These are phyloP conservation scores for Chironomus tentans DNA, from an alignment of 2,888 invertebrate genomes.

Conservation along the genomic window DNA sequence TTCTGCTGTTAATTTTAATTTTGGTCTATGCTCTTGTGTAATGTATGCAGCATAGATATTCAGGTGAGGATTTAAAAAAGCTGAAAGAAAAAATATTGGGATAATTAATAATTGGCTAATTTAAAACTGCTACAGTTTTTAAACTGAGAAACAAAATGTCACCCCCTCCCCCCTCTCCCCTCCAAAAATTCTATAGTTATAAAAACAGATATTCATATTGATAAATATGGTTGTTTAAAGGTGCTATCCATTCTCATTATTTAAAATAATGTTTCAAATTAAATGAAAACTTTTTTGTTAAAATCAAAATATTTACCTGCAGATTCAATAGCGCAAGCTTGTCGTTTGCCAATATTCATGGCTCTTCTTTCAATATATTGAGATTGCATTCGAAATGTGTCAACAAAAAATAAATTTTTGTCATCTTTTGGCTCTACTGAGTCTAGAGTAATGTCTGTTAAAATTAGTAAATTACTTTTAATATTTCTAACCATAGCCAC, in stretches of 20 bases:
- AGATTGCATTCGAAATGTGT: neutral
- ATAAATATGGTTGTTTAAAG: too few species aligned
- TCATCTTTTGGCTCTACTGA: neutral
- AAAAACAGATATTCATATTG: too few species aligned
- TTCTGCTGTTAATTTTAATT: neutral
- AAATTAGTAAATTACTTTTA: neutral
- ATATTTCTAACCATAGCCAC: neutral
- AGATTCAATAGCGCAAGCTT: constrained; percentile 41
- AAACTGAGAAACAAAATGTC: too few species aligned
- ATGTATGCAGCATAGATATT: constrained; percentile 37
- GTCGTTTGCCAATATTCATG: constrained; percentile 33
- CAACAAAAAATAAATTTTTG: neutral
- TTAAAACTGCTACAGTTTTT: too few species aligned
- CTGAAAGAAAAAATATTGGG: constrained; percentile 28
- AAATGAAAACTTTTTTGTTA: too few species aligned
- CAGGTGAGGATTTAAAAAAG: constrained; percentile 36
- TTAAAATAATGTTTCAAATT: too few species aligned
- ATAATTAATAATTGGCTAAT: too few species aligned
- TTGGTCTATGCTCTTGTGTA: neutral
- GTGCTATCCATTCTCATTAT: too few species aligned
- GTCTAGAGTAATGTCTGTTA: neutral
- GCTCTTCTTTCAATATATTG: neutral
- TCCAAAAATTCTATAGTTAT: too few species aligned
- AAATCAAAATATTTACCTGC: constrained; percentile 29
- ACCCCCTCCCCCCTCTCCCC: too few species aligned